phyloP scores from a whole-genome alignment of 2,888 invertebrate species.

The Dryobotodes eremita region DNA sequence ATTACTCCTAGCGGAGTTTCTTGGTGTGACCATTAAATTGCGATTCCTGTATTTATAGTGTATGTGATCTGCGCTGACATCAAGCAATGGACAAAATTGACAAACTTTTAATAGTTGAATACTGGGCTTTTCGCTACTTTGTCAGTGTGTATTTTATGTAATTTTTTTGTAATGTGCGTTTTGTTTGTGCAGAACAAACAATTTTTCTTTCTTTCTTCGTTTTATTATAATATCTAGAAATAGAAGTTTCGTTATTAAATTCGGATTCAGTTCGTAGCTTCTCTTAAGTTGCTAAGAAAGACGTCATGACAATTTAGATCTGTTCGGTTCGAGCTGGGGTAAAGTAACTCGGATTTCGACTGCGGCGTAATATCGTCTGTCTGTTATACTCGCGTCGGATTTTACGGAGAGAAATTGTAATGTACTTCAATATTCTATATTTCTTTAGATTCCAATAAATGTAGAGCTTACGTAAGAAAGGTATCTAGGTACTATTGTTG shows the following conservation, averaged over 20 bases:
- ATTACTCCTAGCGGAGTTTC: too few relatives aligned
- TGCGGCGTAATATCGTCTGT: conserved; percentile 48
- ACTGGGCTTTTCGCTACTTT: neutral
- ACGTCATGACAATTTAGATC: conserved; percentile 41
- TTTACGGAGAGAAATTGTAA: conserved; percentile 44
- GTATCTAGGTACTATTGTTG: neutral
- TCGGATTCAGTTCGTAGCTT: conserved; percentile 18
- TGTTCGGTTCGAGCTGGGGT: conserved; percentile 11
- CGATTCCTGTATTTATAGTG: too few relatives aligned
- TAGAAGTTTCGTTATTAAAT: conserved; percentile 50
- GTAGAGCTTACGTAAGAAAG: conserved; percentile 9
- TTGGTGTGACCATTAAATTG: too few relatives aligned
- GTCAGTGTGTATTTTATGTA: neutral
- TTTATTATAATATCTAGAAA: neutral
- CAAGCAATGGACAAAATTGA: neutral
- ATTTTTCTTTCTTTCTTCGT: neutral
- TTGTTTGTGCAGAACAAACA: neutral
- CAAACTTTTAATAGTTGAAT: neutral
- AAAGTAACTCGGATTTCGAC: conserved; percentile 37
- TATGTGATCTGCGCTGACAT: neutral
- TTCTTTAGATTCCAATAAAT: conserved; percentile 38
- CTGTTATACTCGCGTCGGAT: conserved; percentile 31
- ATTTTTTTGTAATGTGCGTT: neutral
- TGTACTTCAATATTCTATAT: conserved; percentile 26
- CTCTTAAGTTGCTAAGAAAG: conserved; percentile 30